Percentiles rank a stretch among this genome's conserved stretches.
These are phyloP conservation scores for Brachionus plicatilis DNA, from an alignment of 1,140 invertebrate genomes.

Conservation along the genomic window DNA sequence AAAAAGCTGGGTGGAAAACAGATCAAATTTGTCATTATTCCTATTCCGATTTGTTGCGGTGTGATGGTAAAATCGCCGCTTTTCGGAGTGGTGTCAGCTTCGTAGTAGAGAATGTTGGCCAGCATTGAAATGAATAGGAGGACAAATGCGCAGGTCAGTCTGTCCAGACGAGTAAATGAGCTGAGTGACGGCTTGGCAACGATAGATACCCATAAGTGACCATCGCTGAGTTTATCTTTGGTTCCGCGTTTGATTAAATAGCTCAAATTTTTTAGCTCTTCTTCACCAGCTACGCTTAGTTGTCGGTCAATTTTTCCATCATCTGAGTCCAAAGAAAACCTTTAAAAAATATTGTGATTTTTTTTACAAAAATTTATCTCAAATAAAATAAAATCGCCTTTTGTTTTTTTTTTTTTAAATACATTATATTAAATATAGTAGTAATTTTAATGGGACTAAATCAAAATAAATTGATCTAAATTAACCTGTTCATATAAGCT, in stretches of 20 bases:
- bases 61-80: not conserved
- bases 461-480: too few species aligned
- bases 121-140: conserved; percentile 28
- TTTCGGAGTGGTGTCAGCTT: not conserved
- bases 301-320: conserved; percentile 55
- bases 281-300: conserved; percentile 41
- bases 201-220: conserved; percentile 20
- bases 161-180: conserved; percentile 29
- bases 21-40: not conserved
- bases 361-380: conserved; percentile 23
- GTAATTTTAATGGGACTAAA: too few species aligned
- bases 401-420: too few species aligned
- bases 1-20: not conserved
- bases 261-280: not conserved
- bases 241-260: not conserved
- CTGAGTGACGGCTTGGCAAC: not conserved
- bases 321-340: conserved; percentile 54
- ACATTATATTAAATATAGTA: too few species aligned
- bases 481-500: too few species aligned
- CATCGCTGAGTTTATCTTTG: conserved; percentile 4
- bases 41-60: conserved; percentile 28
- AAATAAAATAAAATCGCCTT: too few species aligned
- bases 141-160: conserved; percentile 11
- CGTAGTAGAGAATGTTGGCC: conserved; percentile 28
- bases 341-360: not conserved